Percentiles rank a stretch among this genome's conserved stretches.
Conservation (phyloP, 2,113 vertebrate species). For the Coreoperca whiteheadi region DNA sequence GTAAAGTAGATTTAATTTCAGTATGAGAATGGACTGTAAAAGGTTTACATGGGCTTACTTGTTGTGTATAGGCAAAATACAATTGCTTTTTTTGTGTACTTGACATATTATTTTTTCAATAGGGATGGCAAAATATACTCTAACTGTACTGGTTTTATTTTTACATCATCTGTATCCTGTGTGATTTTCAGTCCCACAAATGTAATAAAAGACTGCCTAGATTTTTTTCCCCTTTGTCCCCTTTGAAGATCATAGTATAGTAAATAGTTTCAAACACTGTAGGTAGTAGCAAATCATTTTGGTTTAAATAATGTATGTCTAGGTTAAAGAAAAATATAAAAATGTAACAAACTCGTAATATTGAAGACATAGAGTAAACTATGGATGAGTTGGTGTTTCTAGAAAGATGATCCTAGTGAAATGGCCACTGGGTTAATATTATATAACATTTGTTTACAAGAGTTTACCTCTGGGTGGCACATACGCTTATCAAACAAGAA, state of each 20-base stretch:
- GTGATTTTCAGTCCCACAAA: neutral
- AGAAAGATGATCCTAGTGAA: neutral
- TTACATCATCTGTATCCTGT: neutral
- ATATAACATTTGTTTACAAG: conserved; percentile 40
- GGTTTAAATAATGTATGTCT: neutral
- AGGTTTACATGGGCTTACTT: too few relatives aligned
- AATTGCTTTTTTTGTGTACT: neutral
- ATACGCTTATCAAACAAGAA: conserved; percentile 50
- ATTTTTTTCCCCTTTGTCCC: neutral
- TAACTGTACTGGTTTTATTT: neutral
- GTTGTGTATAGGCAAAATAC: neutral
- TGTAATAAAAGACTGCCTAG: neutral
- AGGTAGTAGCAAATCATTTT: neutral
- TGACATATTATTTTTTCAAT: neutral
- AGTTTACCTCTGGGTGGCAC: conserved; percentile 4
- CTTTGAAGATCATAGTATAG: neutral
- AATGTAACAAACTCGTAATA: accelerated
- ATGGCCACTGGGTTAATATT: conserved; percentile 7
- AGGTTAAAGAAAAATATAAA: neutral
- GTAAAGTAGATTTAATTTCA: conserved; percentile 60
- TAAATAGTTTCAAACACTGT: neutral
- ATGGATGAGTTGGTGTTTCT: neutral
- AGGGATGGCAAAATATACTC: neutral
- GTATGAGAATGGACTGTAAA: conserved; percentile 51
- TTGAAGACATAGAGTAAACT: neutral